Evolutionary conservation across 2,797 vertebrate genomes (phyloP), one percentile per base, ranked within the genome.

Genomic region (Eospalax fontanierii): DNA sequence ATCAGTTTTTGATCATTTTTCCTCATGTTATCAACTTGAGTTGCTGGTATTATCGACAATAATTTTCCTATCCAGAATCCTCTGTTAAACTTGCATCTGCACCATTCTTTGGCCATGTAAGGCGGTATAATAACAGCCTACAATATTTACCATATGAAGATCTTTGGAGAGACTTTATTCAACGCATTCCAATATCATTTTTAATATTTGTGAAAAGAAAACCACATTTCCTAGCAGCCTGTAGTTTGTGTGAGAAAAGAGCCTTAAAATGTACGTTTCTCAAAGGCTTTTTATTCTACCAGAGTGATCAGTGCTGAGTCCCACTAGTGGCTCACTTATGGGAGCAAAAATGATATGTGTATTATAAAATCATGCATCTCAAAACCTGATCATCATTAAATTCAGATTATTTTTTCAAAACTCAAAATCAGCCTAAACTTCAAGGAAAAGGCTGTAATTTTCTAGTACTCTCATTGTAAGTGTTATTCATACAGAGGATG

Each of bases 331-430:
- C 46, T 80, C 26, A 86, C 38, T 33, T 33, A 0, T 54, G 15
- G 78, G 28, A 33, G 50, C 61, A 89, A 88, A 91, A 73, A 66
- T 82, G 43, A 1, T 21, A 68, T 65, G 35, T 66, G 4, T 15
- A 66, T 33, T 73, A 74, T 26, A 87, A 43, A 65, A 75, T 28
- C 11, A 40, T 87, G 24, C 24, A 46, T 91, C 88, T 90, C 22
- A 78, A 65, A 75, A 12, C 24, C 43, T 79, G 46, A 38, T 92
- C 89, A 76, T 83, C 85, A n/a, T 50, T 90, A 59, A 78, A 35
- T 68, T 50, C 6, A 63, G 30, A 18, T n/a, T 0, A 0, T 19
- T 79, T 93, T 83, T 76, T 81, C 16, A 21, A 63, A 26, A 87
- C 30, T 86, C 68, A 70, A 30, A 65, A 79, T 33, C 11, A 38